A percentile compares a stretch with the other conserved stretches of the same genome.
phyloP scores from a whole-genome alignment of 2,797 vertebrate species.

The Semotilus atromaculatus region DNA sequence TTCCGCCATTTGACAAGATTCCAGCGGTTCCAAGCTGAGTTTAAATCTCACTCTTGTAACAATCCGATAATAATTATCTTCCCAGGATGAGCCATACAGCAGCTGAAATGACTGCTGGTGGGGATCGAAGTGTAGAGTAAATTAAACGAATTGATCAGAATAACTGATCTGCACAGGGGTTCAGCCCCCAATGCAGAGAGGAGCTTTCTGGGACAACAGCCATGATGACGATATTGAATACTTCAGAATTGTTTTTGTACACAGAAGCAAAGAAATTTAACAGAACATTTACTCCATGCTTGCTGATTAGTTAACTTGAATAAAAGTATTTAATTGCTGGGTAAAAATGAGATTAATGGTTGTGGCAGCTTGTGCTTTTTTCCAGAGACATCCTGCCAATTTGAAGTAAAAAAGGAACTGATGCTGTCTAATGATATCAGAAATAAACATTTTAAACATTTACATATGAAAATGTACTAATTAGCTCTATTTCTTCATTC shows the following conservation, averaged over 20 bases:
- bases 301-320: constrained; percentile 37
- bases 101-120: constrained; percentile 52
- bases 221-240: constrained; percentile 28
- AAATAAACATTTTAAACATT: constrained; percentile 52
- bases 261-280: background rate
- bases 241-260: background rate
- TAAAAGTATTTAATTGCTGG: constrained; percentile 13
- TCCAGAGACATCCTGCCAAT: constrained; percentile 54
- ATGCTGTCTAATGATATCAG: constrained; percentile 2
- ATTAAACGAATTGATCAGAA: constrained; percentile 61
- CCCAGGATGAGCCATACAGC: constrained; percentile 54
- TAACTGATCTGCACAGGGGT: constrained; percentile 35
- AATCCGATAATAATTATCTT: constrained; percentile 62
- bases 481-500: constrained; percentile 23
- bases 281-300: constrained; percentile 27
- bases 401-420: constrained; percentile 22
- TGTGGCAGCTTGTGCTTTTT: constrained; percentile 25
- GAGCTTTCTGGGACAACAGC: constrained; percentile 10
- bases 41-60: constrained; percentile 54
- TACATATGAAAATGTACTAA: constrained; percentile 44
- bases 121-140: constrained; percentile 58
- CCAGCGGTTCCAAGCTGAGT: constrained; percentile 51
- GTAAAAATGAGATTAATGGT: background rate
- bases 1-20: constrained; percentile 34
- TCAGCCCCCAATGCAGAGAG: constrained; percentile 8